Conservation (phyloP, 2,888 invertebrate species). For the Xylota sylvarum region DNA sequence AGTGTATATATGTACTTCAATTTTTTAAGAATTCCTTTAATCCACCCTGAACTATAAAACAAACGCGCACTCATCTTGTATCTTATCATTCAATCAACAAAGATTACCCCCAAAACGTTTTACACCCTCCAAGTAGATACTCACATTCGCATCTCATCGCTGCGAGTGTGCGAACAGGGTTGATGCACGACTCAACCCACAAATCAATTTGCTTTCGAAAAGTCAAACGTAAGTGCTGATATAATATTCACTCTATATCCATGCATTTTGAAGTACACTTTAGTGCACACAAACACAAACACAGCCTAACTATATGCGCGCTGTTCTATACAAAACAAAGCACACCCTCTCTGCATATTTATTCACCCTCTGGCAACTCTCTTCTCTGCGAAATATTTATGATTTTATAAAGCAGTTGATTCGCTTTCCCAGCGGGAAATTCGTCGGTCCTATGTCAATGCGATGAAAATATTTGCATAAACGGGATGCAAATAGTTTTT, state of each 20-base stretch:
- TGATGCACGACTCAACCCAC: slow-evolving; percentile 25
- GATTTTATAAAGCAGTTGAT: slow-evolving; percentile 34
- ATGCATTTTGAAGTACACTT: slow-evolving; percentile 57
- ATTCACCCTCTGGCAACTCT: slow-evolving; percentile 32
- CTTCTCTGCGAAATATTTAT: slow-evolving; percentile 37
- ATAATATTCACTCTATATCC: slow-evolving; percentile 56
- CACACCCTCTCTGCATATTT: not conserved
- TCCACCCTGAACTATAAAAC: slow-evolving; percentile 60
- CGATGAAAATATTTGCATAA: slow-evolving; percentile 70
- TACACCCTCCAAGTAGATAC: slow-evolving; percentile 49
- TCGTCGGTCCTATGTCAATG: slow-evolving; percentile 54
- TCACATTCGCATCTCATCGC: slow-evolving; percentile 26
- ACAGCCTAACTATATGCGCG: slow-evolving; percentile 35
- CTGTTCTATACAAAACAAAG: not conserved
- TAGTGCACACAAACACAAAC: not conserved
- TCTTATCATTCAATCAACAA: slow-evolving; percentile 74
- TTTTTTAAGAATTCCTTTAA: slow-evolving; percentile 62
- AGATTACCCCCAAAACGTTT: slow-evolving; percentile 67
- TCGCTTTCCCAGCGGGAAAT: slow-evolving; percentile 55
- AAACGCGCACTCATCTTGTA: slow-evolving; percentile 30
- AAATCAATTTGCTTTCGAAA: slow-evolving; percentile 66
- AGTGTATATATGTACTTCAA: slow-evolving; percentile 22
- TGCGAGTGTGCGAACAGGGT: not conserved
- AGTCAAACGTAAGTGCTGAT: slow-evolving; percentile 52
- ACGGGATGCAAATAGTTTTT: slow-evolving; percentile 71